phyloP scores from a whole-genome alignment of 2,113 vertebrate genomes.

The Zosterops japonicus region DNA sequence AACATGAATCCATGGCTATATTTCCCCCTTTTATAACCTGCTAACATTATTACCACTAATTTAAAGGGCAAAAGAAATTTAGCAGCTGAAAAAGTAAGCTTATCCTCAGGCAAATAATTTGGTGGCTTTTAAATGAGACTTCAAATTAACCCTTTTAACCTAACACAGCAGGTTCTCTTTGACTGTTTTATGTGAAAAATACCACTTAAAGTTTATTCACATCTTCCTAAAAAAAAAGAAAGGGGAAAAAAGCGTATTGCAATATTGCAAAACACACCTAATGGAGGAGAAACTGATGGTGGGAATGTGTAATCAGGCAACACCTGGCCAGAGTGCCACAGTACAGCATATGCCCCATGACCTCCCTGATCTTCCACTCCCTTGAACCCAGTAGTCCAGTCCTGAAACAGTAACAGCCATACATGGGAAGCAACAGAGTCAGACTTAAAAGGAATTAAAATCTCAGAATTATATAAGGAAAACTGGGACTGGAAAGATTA shows the following conservation, averaged over 20 bases:
- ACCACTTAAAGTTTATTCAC: constrained; percentile 10
- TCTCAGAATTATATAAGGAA: background rate
- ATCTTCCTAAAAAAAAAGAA: background rate
- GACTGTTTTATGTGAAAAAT: constrained; percentile 3
- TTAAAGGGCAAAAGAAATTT: constrained; percentile 45
- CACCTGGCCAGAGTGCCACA: background rate
- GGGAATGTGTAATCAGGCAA: background rate
- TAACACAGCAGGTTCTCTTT: constrained; percentile 35
- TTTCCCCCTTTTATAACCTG: background rate
- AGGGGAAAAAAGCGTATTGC: background rate
- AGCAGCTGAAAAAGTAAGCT: background rate
- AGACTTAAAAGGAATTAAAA: background rate
- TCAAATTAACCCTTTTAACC: constrained; percentile 48
- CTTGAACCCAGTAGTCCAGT: background rate
- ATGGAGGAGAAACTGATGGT: background rate
- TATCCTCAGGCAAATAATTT: constrained; percentile 51
- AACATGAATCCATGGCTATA: background rate
- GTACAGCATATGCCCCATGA: background rate
- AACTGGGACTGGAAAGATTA: background rate
- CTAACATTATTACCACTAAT: constrained; percentile 1
- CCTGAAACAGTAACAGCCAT: background rate
- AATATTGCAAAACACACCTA: background rate
- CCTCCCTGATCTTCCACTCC: background rate
- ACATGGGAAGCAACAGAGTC: background rate
- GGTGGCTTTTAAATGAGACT: constrained; percentile 42